Conservation (phyloP, 2,888 invertebrate species). For the Griposia aprilina region DNA sequence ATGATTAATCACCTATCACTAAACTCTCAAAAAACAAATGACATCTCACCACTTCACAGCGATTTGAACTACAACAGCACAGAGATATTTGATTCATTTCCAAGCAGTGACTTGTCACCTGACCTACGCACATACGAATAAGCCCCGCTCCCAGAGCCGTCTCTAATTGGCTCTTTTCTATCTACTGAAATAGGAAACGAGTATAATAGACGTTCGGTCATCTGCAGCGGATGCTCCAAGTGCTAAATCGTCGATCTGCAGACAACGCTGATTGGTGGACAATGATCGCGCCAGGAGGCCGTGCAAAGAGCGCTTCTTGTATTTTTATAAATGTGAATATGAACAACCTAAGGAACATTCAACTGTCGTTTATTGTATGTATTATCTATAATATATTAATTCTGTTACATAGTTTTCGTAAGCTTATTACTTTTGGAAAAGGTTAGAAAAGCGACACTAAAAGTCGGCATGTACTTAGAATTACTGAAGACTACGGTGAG, state of each 20-base stretch:
- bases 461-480: neutral
- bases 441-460: conserved; percentile 2
- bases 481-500: neutral
- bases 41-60: conserved; percentile 53
- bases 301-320: conserved; percentile 55
- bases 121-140: conserved; percentile 64
- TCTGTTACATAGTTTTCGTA: conserved; percentile 2
- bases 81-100: conserved; percentile 48
- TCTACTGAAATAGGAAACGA: conserved; percentile 66
- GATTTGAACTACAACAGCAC: conserved; percentile 30
- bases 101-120: conserved; percentile 59
- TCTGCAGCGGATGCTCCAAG: conserved; percentile 78
- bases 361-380: conserved; percentile 34
- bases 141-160: conserved; percentile 41
- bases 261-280: conserved; percentile 78
- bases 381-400: conserved; percentile 9
- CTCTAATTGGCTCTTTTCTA: conserved; percentile 65
- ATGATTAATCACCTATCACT: neutral
- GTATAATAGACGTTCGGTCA: conserved; percentile 68
- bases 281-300: conserved; percentile 72
- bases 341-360: conserved; percentile 41
- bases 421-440: neutral
- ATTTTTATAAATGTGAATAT: conserved; percentile 66
- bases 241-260: conserved; percentile 79
- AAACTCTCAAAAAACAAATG: neutral